These are phyloP conservation scores for Fopius arisanus DNA, from an alignment of 1,140 invertebrate species.

Conservation along the genomic window DNA sequence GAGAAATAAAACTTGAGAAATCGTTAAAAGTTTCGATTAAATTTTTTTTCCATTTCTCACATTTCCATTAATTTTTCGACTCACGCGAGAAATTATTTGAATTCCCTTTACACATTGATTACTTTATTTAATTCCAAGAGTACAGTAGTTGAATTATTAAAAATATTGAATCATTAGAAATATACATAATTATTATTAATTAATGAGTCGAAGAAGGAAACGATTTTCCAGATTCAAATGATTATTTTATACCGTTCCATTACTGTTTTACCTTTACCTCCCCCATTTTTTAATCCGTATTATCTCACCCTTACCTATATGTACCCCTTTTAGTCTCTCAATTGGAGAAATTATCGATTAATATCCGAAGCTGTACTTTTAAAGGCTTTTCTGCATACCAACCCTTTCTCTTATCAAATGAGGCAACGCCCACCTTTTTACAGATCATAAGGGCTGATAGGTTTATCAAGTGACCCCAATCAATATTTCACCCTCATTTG, in stretches of 20 bases:
- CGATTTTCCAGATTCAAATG: too few relatives aligned
- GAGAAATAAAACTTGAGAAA: background rate
- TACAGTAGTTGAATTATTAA: too few relatives aligned
- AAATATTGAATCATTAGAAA: too few relatives aligned
- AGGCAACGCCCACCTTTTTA: background rate
- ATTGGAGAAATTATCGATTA: background rate
- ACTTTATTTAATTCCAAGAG: too few relatives aligned
- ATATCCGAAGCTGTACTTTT: background rate
- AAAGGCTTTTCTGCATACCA: background rate
- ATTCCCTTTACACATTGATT: background rate
- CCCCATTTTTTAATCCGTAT: too few relatives aligned
- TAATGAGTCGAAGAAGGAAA: too few relatives aligned
- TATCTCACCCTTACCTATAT: background rate
- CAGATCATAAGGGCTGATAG: background rate
- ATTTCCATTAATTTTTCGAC: background rate
- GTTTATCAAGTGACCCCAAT: background rate
- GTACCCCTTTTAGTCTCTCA: background rate
- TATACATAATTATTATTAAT: too few relatives aligned
- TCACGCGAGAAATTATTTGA: background rate
- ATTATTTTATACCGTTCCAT: too few relatives aligned
- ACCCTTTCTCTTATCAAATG: background rate
- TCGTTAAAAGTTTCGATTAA: constrained; percentile 2
- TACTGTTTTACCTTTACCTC: too few relatives aligned
- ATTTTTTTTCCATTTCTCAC: background rate
- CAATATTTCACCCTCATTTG: background rate